phyloP scores from a whole-genome alignment of 1,140 invertebrate genomes.

The Oscheius sp. region DNA sequence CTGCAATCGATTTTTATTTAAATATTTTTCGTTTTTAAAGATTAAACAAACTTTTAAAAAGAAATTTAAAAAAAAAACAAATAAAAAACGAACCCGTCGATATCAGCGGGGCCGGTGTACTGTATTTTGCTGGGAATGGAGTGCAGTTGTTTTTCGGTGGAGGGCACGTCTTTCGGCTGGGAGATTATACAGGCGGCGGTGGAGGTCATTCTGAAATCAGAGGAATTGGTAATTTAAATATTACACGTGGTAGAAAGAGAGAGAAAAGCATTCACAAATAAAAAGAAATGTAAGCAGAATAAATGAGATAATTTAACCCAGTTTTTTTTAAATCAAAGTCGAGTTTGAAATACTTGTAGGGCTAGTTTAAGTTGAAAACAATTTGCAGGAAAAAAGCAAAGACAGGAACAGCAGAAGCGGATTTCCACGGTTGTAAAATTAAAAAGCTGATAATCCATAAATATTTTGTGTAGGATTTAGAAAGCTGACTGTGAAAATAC shows the following conservation, averaged over 20 bases:
- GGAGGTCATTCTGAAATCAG: not conserved
- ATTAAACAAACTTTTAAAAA: not conserved
- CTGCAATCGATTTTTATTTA: not conserved
- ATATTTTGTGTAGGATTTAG: too few species aligned
- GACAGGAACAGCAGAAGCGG: too few species aligned
- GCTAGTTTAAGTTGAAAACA: too few species aligned
- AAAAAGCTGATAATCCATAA: too few species aligned
- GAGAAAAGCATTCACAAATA: not conserved
- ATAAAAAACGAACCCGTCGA: conserved; percentile 1
- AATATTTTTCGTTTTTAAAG: not conserved
- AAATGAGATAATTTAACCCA: not conserved
- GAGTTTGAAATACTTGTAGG: too few species aligned
- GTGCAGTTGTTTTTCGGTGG: conserved; percentile 12
- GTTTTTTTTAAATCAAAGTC: too few species aligned
- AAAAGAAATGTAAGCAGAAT: not conserved
- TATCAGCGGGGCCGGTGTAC: conserved; percentile 23
- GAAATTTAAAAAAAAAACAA: not conserved
- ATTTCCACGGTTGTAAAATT: too few species aligned
- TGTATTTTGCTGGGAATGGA: conserved; percentile 26
- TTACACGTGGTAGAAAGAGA: not conserved
- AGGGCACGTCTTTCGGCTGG: not conserved
- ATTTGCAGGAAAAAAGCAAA: too few species aligned
- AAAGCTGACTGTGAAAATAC: too few species aligned
- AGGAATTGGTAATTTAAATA: not conserved
- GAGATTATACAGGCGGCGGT: not conserved